These are phyloP conservation scores for Hippolais icterina DNA, from an alignment of 2,113 vertebrate genomes.

Conservation along the genomic window DNA sequence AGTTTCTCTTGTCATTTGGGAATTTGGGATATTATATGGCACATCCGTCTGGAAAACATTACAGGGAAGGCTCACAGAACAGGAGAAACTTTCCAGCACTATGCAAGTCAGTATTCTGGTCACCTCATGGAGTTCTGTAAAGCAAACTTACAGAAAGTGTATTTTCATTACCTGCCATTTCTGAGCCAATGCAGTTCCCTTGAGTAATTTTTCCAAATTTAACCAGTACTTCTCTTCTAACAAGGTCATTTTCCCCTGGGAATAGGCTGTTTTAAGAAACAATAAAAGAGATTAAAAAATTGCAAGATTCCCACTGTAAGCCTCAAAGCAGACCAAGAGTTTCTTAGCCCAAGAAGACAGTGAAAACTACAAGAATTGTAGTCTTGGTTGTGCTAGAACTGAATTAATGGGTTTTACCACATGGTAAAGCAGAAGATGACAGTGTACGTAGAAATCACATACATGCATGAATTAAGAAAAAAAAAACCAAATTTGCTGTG, in stretches of 20 bases:
- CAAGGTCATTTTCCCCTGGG: not conserved
- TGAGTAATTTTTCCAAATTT: not conserved
- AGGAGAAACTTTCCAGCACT: not conserved
- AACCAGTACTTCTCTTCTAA: not conserved
- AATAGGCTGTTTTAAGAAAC: not conserved
- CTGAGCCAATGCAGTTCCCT: not conserved
- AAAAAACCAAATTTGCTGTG: accelerated
- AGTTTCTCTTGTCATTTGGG: not conserved
- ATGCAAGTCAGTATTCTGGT: not conserved
- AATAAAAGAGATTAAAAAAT: not conserved
- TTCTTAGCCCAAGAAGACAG: not conserved
- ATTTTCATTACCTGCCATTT: not conserved
- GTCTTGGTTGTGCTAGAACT: not conserved
- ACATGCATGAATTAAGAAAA: not conserved
- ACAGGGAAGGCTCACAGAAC: not conserved
- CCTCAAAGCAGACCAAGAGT: not conserved
- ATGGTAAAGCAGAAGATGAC: not conserved
- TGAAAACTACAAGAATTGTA: not conserved
- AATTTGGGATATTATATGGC: not conserved
- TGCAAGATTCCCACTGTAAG: not conserved
- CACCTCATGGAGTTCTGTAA: not conserved
- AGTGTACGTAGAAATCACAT: not conserved
- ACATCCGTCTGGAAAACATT: not conserved
- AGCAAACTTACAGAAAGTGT: not conserved
- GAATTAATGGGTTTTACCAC: not conserved